phyloP scores from a whole-genome alignment of 1,140 invertebrate species.

The Melipona quadrifasciata region DNA sequence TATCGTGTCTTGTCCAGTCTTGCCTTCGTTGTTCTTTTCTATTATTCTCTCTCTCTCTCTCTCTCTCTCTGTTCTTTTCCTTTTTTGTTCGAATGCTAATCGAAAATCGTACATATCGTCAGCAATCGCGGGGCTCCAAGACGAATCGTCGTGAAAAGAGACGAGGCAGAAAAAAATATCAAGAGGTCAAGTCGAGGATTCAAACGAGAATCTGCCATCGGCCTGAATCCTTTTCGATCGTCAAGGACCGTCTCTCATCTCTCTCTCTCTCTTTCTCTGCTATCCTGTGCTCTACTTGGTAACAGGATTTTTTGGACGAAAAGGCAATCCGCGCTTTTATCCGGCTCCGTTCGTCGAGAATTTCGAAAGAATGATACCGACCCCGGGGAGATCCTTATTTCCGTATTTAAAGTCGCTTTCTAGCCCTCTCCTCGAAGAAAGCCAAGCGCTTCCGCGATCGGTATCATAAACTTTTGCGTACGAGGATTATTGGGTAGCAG shows the following conservation, averaged over 20 bases:
- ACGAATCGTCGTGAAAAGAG: constrained; percentile 31
- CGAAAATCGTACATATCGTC: constrained; percentile 43
- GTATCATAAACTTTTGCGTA: neutral
- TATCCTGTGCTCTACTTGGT: neutral
- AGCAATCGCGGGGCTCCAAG: constrained; percentile 14
- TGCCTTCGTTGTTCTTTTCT: too few relatives aligned
- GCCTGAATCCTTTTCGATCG: constrained; percentile 19
- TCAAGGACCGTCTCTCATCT: constrained; percentile 1
- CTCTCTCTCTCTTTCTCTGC: neutral
- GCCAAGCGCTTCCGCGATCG: neutral
- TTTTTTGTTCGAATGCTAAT: constrained; percentile 47
- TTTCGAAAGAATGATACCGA: constrained; percentile 35
- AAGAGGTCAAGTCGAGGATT: constrained; percentile 13
- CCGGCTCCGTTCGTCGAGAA: neutral
- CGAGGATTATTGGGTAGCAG: neutral
- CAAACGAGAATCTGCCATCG: constrained; percentile 16
- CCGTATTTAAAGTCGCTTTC: neutral
- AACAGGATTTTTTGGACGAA: constrained; percentile 38
- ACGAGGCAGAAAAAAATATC: constrained; percentile 13
- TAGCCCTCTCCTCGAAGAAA: neutral
- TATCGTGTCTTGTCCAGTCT: constrained; percentile 18
- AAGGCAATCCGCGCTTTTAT: constrained; percentile 11
- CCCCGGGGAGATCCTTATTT: neutral
- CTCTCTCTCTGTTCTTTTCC: neutral
- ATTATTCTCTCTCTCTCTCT: neutral